phyloP scores from a whole-genome alignment of 2,113 vertebrate species.

The Menura novaehollandiae region DNA sequence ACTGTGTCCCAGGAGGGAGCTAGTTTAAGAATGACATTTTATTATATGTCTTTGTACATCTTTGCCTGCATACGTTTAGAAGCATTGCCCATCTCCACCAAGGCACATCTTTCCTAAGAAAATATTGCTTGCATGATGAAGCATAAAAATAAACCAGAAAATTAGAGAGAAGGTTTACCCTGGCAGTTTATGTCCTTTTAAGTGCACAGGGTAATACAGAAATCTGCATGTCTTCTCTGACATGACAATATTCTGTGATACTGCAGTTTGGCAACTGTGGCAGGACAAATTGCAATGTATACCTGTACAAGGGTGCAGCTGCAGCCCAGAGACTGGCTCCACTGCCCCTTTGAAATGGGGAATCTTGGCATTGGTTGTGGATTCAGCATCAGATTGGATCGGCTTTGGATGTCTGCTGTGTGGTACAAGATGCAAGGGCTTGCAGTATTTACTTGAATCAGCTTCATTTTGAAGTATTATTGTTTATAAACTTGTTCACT shows the following conservation, averaged over 20 bases:
- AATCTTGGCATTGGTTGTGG: neutral
- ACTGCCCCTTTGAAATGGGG: neutral
- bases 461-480: neutral
- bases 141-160: neutral
- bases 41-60: neutral
- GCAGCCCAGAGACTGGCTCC: neutral
- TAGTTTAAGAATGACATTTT: neutral
- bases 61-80: neutral
- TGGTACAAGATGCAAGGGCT: rapidly evolving
- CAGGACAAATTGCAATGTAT: neutral
- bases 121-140: neutral
- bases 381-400: neutral
- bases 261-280: neutral
- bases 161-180: neutral
- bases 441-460: neutral
- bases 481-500: neutral
- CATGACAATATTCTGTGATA: neutral
- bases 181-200: neutral
- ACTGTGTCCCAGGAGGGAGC: neutral
- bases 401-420: neutral
- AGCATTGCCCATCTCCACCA: neutral
- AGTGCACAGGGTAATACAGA: neutral
- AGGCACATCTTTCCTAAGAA: neutral
- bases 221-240: neutral
- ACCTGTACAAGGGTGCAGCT: neutral